Percentiles rank a stretch among this genome's conserved stretches.
Evolutionary conservation across 2,113 vertebrate species (phyloP).

Genomic region (Furnarius figulus): DNA sequence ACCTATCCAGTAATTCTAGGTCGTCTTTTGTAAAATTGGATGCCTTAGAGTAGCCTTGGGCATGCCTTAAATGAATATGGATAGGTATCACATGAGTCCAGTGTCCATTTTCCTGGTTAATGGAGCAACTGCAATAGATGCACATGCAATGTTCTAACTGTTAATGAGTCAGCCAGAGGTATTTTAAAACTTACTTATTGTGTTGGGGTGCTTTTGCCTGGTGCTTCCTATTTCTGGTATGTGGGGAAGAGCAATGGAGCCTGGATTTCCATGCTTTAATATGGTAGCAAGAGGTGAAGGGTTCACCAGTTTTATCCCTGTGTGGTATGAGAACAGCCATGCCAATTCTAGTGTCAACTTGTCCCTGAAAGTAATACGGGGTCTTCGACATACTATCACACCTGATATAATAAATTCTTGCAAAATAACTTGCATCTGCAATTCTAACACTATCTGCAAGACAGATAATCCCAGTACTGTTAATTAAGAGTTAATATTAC

Average conservation of each 20-base stretch:
- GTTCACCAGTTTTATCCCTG: background rate
- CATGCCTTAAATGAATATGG: background rate
- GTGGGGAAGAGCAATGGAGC: background rate
- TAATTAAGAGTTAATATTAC: slow-evolving; percentile 34
- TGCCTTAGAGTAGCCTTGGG: background rate
- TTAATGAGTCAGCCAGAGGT: background rate
- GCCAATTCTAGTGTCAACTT: background rate
- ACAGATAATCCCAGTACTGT: background rate
- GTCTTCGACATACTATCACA: background rate
- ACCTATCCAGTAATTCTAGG: background rate
- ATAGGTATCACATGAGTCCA: background rate
- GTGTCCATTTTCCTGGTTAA: background rate
- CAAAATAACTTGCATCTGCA: background rate
- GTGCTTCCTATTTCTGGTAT: background rate
- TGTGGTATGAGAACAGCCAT: background rate
- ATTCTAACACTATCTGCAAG: background rate
- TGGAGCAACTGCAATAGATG: background rate
- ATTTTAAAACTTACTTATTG: background rate
- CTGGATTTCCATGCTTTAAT: background rate
- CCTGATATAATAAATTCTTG: background rate
- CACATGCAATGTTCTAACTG: background rate
- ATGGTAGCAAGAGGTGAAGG: background rate
- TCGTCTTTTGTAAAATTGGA: background rate
- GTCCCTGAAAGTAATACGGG: background rate
- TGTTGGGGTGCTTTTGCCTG: background rate